Conservation (phyloP, 2,113 vertebrate species). For the Regulus satrapa region DNA sequence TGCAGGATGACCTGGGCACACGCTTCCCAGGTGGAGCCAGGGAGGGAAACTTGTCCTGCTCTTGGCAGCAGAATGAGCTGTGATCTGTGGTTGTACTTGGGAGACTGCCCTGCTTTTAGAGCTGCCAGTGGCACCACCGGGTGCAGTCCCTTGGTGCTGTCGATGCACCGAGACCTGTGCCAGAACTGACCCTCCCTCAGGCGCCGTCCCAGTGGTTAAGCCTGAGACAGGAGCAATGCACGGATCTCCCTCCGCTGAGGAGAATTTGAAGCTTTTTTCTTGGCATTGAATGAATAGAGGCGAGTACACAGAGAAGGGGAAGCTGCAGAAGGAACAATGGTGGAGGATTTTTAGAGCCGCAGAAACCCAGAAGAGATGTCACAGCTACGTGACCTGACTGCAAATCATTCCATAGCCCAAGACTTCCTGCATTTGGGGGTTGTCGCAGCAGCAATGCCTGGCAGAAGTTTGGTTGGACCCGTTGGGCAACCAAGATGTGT, state of each 20-base stretch:
- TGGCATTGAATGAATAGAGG: background rate
- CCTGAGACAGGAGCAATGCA: background rate
- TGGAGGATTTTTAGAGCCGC: background rate
- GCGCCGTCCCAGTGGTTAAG: background rate
- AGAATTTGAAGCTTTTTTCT: background rate
- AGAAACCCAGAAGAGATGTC: background rate
- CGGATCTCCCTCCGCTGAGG: background rate
- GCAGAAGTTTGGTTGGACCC: background rate
- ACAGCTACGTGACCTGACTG: background rate
- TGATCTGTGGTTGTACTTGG: background rate
- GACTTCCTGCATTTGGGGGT: background rate
- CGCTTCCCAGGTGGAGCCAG: fast-evolving
- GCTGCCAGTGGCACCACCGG: background rate
- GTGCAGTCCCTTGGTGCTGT: background rate
- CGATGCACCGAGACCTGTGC: background rate
- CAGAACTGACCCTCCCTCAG: background rate
- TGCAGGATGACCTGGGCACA: background rate
- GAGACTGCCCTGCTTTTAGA: background rate
- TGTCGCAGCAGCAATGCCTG: background rate
- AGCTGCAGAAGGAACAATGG: background rate
- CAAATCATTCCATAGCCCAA: background rate
- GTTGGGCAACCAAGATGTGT: background rate
- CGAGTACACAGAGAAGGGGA: background rate
- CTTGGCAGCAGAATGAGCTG: background rate
- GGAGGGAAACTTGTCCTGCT: background rate